These are phyloP conservation scores for Drosophila siamana DNA, from an alignment of 2,888 invertebrate genomes.

Conservation along the genomic window DNA sequence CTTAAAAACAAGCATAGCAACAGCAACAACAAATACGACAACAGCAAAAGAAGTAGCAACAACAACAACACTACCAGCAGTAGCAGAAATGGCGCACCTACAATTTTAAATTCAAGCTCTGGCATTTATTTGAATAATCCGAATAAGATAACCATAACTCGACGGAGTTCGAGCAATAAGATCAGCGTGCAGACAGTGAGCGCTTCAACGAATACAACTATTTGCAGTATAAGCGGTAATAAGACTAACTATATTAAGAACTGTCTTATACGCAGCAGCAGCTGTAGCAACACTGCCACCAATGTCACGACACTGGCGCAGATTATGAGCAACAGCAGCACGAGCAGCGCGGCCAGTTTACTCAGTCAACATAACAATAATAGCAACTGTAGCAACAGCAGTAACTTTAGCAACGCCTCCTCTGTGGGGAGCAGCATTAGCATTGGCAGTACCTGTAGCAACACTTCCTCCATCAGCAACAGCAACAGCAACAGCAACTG, in stretches of 20 bases:
- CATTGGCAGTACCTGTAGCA: conserved; percentile 68
- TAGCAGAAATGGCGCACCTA: conserved; percentile 43
- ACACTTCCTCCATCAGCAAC: conserved; percentile 59
- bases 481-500: conserved; percentile 60
- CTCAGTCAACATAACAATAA: conserved; percentile 72
- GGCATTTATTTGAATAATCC: conserved; percentile 57
- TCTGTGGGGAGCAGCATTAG: conserved; percentile 78
- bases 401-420: conserved; percentile 72
- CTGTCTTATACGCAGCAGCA: conserved; percentile 82
- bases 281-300: conserved; percentile 83
- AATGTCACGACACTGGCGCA: conserved; percentile 82
- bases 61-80: conserved; percentile 35
- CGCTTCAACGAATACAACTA: conserved; percentile 61
- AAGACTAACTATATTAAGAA: conserved; percentile 82
- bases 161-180: conserved; percentile 62
- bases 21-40: conserved; percentile 11
- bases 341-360: conserved; percentile 75
- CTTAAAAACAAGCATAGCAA: conserved; percentile 67
- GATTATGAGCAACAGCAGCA: conserved; percentile 83
- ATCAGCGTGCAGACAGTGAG: conserved; percentile 65
- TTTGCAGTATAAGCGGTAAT: conserved; percentile 50
- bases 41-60: conserved; percentile 26
- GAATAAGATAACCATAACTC: conserved; percentile 72
- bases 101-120: conserved; percentile 44
- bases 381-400: conserved; percentile 74